Percentiles rank a stretch among this genome's conserved stretches.
Evolutionary conservation across 2,888 invertebrate species (phyloP).

Genomic region (Tinea pellionella): DNA sequence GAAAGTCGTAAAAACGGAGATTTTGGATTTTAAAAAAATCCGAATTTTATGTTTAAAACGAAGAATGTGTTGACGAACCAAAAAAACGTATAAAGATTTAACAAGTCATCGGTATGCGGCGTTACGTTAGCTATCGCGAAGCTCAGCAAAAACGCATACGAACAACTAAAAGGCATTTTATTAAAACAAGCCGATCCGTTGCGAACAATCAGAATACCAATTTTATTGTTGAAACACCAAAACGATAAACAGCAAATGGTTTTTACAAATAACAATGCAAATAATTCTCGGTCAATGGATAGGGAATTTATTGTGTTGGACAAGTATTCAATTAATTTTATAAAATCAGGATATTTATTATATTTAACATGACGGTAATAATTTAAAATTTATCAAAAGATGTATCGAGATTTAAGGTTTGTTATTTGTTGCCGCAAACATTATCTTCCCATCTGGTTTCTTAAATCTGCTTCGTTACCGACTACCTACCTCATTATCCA

Average conservation of each 20-base stretch:
- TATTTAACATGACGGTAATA: background rate
- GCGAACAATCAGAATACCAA: conserved; percentile 43
- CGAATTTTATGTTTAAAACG: background rate
- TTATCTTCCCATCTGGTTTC: background rate
- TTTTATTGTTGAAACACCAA: conserved; percentile 36
- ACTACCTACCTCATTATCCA: conserved; percentile 2
- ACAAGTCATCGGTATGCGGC: conserved; percentile 21
- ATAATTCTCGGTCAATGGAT: background rate
- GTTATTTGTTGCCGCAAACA: background rate
- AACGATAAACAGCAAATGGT: conserved; percentile 24
- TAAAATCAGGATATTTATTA: background rate
- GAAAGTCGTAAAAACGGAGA: background rate
- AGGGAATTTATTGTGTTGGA: background rate
- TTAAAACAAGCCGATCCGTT: conserved; percentile 45
- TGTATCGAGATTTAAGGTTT: background rate
- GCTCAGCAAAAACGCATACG: conserved; percentile 24
- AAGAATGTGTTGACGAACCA: background rate
- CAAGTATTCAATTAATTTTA: background rate
- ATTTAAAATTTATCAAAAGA: background rate
- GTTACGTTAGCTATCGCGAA: conserved; percentile 24
- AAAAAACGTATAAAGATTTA: conserved; percentile 14
- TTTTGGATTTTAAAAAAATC: too few relatives aligned
- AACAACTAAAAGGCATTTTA: conserved; percentile 48
- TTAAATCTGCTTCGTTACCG: background rate
- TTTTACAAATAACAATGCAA: conserved; percentile 6